Evolutionary conservation across 2,113 vertebrate species (phyloP), one percentile per base, ranked within the genome.

Genomic region (Crotalus viridis): DNA sequence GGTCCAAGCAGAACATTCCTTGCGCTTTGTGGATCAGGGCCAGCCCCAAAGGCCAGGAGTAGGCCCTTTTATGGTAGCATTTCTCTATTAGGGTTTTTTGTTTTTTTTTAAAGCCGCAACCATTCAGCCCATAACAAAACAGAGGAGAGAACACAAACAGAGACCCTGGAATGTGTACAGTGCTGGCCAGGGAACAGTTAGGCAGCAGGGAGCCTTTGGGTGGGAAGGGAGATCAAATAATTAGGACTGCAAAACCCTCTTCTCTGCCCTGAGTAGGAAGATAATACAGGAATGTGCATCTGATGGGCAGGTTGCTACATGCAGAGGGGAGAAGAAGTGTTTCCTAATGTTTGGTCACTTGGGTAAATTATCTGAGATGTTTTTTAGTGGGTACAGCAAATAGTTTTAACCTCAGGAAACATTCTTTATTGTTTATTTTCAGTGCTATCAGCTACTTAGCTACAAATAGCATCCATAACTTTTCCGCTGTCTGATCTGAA

Each of bases 41-140:
- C 97, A 97, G 96, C 87, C 3, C 96, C 64, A 95, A 95, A 90
- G 96, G 96, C 96, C 94, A 96, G 96, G 96, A 89, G 96, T 96
- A 97, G 97, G 96, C 95, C 97, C 97, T 97, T 97, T 97, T 97
- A 97, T 97, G 97, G 97, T 97, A 96, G 93, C 90, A 91, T 96
- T 97, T 97, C 93, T 97, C 95, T 93, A 95, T 96, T 96, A 96
- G 94, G 96, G 95, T 96, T 52, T 28, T 22, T 54, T 55, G 22
- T 56, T 56, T 56, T 56, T 56, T 56, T 56, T 56, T 56, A 39
- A 46, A 89, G 88, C 88, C 88, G 39, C 88, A 93, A 86, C 74
- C 92, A 85, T 69, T 91, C 90, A 46, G 46, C 90, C 90, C 90
- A 89, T 89, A 93, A 43, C 90, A 93, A 93, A 93, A 91, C 90